phyloP scores from a whole-genome alignment of 1,140 invertebrate species.

The Apis dorsata region DNA sequence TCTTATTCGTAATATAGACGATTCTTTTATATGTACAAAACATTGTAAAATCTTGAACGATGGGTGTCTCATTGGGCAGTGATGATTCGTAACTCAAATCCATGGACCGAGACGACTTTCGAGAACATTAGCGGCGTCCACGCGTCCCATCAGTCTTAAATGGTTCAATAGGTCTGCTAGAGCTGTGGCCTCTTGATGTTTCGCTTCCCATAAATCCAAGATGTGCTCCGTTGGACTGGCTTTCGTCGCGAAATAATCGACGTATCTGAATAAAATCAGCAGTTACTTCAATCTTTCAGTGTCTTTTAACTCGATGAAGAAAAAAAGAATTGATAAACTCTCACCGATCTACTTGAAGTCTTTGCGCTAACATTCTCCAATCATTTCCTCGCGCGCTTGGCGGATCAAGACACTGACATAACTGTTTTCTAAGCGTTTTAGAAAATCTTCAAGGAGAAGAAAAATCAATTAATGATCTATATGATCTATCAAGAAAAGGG shows the following conservation, averaged over 20 bases:
- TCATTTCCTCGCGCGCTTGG: constrained; percentile 95
- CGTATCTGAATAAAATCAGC: constrained; percentile 84
- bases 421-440: constrained; percentile 85
- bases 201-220: constrained; percentile 96
- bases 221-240: constrained; percentile 97
- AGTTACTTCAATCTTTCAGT: background rate
- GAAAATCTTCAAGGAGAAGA: constrained; percentile 24
- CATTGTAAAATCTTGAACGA: constrained; percentile 41
- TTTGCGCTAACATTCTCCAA: constrained; percentile 95
- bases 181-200: constrained; percentile 91
- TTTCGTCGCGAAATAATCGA: constrained; percentile 97
- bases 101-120: constrained; percentile 93
- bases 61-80: background rate
- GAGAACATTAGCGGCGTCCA: constrained; percentile 92
- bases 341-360: constrained; percentile 93
- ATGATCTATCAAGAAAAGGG: background rate
- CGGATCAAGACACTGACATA: constrained; percentile 94
- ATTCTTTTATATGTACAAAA: constrained; percentile 59
- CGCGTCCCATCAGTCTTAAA: constrained; percentile 94
- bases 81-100: constrained; percentile 71
- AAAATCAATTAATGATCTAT: background rate
- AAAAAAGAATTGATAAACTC: background rate
- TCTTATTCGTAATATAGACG: constrained; percentile 34
- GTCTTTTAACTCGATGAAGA: background rate
- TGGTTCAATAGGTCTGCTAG: constrained; percentile 93